phyloP scores from a whole-genome alignment of 2,888 invertebrate genomes.

The Leptura quadrifasciata region DNA sequence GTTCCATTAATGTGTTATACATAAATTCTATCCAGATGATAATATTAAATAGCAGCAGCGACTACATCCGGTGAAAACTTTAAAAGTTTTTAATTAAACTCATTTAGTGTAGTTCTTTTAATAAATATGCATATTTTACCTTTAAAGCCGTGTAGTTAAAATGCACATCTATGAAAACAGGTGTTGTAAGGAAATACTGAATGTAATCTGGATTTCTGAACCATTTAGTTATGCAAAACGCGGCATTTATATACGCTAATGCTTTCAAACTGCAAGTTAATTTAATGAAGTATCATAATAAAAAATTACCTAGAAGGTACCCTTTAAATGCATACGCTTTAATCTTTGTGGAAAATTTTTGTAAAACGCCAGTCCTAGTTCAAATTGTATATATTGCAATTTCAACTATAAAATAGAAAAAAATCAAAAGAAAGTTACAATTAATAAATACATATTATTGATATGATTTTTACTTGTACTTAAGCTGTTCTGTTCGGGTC shows the following conservation, averaged over 20 bases:
- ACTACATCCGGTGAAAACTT: neutral
- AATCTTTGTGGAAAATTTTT: no score
- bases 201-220: conserved; percentile 30
- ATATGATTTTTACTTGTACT: no score
- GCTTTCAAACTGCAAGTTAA: conserved; percentile 31
- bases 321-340: neutral
- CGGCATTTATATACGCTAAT: conserved; percentile 35
- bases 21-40: no score
- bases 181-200: conserved; percentile 27
- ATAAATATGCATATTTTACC: neutral
- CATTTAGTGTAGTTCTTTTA: neutral
- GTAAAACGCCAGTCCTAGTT: no score
- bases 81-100: conserved; percentile 21
- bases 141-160: neutral
- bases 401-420: no score
- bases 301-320: neutral
- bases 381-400: no score
- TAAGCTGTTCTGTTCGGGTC: no score
- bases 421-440: no score
- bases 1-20: no score
- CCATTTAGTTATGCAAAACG: conserved; percentile 24
- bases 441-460: no score
- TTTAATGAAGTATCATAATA: conserved; percentile 16
- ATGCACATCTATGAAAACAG: neutral
- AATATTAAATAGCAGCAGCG: neutral